phyloP scores from a whole-genome alignment of 23 tunicate genomes.

The Ciona savignyi region DNA sequence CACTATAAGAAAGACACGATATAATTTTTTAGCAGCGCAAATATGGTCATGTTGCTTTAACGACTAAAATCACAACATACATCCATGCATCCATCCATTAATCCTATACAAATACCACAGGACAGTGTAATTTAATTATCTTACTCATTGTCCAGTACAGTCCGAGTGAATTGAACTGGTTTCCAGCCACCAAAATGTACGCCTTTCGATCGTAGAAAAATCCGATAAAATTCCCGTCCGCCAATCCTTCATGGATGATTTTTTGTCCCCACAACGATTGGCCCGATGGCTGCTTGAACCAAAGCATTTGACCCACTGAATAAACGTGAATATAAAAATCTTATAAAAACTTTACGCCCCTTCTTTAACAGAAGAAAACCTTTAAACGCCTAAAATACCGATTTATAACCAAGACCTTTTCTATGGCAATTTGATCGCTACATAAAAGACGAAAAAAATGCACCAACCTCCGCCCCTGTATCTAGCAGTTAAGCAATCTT shows the following conservation, averaged over 20 bases:
- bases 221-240: slow-evolving; percentile 86
- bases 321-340: neutral
- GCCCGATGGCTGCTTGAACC: slow-evolving; percentile 82
- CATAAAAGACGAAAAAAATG: neutral
- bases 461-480: slow-evolving; percentile 78
- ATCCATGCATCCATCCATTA: too few species aligned
- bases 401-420: neutral
- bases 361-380: neutral
- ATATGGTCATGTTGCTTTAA: too few species aligned
- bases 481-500: slow-evolving; percentile 82
- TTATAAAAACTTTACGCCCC: neutral
- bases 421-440: neutral
- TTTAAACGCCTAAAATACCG: neutral
- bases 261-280: slow-evolving; percentile 70
- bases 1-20: too few species aligned
- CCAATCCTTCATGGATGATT: slow-evolving; percentile 88
- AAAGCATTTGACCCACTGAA: slow-evolving; percentile 88
- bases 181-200: slow-evolving; percentile 78
- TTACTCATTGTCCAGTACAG: slow-evolving; percentile 87
- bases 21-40: too few species aligned
- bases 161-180: slow-evolving; percentile 71
- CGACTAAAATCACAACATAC: too few species aligned
- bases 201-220: slow-evolving; percentile 54
- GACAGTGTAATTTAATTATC: neutral
- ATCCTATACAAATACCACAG: neutral